Conservation (phyloP, 2,888 invertebrate genomes). For the Emmelina monodactyla region DNA sequence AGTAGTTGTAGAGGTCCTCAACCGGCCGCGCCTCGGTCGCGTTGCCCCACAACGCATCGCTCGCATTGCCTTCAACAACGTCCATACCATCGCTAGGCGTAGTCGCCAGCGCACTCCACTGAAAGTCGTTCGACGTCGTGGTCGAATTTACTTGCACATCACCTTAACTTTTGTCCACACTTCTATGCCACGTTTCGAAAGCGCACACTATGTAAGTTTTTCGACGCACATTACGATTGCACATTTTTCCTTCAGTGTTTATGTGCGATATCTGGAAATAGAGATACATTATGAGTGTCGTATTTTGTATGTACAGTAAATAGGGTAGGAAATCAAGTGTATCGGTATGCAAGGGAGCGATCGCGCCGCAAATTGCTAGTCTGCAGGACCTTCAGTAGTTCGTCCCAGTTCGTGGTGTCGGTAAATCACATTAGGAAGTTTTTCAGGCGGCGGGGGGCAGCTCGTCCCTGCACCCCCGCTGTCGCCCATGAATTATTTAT, state of each 20-base stretch:
- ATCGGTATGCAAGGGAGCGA: slow-evolving; percentile 33
- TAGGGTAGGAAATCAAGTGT: too few relatives aligned
- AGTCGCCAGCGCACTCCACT: slow-evolving; percentile 55
- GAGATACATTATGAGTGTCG: too few relatives aligned
- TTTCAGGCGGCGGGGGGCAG: slow-evolving; percentile 21
- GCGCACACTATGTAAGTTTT: slow-evolving; percentile 25
- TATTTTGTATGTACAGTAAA: slow-evolving; percentile 4
- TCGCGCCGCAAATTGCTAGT: slow-evolving; percentile 30
- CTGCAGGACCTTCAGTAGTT: slow-evolving; percentile 20
- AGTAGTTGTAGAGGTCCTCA: slow-evolving; percentile 50
- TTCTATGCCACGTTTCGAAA: slow-evolving; percentile 27
- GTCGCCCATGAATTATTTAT: slow-evolving; percentile 37
- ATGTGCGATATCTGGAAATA: too few relatives aligned
- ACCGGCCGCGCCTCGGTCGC: slow-evolving; percentile 32
- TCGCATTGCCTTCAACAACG: slow-evolving; percentile 48
- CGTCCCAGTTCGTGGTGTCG: slow-evolving; percentile 24
- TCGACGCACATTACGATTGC: slow-evolving; percentile 14
- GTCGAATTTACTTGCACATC: slow-evolving; percentile 40
- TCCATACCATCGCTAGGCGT: slow-evolving; percentile 62
- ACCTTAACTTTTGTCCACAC: slow-evolving; percentile 38
- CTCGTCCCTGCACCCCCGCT: slow-evolving; percentile 14
- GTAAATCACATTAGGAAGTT: slow-evolving; percentile 41
- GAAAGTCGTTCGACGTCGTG: slow-evolving; percentile 52
- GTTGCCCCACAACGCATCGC: slow-evolving; percentile 42
- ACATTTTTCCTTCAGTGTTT: background rate